Base-by-base conservation (phyloP, 2,797 vertebrate genomes). In the Myotis daubentonii region DNA sequence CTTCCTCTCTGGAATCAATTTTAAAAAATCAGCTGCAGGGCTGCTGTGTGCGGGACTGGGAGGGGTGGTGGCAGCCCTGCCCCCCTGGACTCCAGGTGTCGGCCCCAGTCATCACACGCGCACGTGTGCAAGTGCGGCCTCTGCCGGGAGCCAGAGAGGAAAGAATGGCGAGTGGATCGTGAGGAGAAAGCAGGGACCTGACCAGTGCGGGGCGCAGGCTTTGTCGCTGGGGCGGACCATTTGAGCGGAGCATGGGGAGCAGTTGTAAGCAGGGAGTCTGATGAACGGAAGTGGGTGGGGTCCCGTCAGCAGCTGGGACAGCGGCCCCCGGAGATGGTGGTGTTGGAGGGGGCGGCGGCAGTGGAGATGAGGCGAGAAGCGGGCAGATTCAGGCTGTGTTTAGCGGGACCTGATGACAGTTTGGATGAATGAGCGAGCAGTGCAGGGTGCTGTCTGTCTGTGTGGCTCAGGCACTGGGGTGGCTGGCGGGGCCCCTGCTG, bases 401-500 rank as follows among this genome's bases (percentile, higher is more conserved):
- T 91, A 88, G 90, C 76, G 88, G 60, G 78, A 47, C 82, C 33
- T 60, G 68, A 70, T 85, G 90, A 85, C 92, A 82, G 71, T 84
- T 68, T 49, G 80, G 80, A 79, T 2, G 4, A 8, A 38, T 51
- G 74, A 60, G 89, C 55, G 68, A 74, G 87, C 38, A 70, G 62
- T 49, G 28, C 62, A 38, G 80, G 60, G 65, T 4, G 57, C 70
- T 30, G 38, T 60, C 62, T 10, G 20, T 60, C 4, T 79, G 44
- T 55, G 38, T 51, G 85, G 47, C 33, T 68, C 0, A 6, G 36
- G 60, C 20, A 38, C 51, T 9, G 25, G 65, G 57, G 74, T 22
- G 74, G 28, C 72, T 85, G 86, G 65, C 17, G 11, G 38, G 4
- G 30, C 41, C 41, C 51, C 1, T 38, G 79, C 85, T 20, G 17